A percentile compares a stretch with the other conserved stretches of the same genome.
Conservation (phyloP, 2,113 vertebrate species). For the Nycticebus coucang region DNA sequence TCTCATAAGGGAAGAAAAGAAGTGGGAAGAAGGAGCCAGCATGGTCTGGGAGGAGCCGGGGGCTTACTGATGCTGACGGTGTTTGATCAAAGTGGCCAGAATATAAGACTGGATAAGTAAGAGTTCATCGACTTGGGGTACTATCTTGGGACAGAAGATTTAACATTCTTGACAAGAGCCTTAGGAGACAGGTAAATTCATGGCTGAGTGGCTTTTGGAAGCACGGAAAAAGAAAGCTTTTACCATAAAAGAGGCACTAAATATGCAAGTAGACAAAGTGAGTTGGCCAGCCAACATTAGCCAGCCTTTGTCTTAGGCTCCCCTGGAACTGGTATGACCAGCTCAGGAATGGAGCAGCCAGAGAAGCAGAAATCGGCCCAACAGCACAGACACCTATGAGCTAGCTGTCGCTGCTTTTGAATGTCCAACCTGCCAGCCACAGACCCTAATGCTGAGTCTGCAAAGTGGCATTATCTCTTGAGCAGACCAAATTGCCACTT, state of each 20-base stretch:
- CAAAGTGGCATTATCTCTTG: not conserved
- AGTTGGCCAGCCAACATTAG: not conserved
- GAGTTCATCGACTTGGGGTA: not conserved
- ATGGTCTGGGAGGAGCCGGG: not conserved
- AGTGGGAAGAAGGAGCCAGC: not conserved
- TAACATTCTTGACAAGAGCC: not conserved
- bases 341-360: not conserved
- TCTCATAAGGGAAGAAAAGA: not conserved
- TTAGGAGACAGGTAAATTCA: not conserved
- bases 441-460: not conserved
- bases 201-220: not conserved
- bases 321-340: not conserved
- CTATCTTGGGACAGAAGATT: not conserved
- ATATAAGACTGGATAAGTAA: not conserved
- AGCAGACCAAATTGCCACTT: not conserved
- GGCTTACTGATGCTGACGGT: not conserved
- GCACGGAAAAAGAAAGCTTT: not conserved
- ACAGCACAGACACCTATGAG: not conserved
- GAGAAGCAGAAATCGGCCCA: not conserved
- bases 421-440: not conserved
- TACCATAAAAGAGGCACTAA: not conserved
- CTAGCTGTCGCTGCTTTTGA: not conserved
- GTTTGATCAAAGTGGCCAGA: not conserved
- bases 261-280: not conserved
- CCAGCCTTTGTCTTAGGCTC: not conserved